A percentile compares a stretch with the other conserved stretches of the same genome.
phyloP scores from a whole-genome alignment of 2,888 invertebrate genomes.

The Tiliacea aurago region DNA sequence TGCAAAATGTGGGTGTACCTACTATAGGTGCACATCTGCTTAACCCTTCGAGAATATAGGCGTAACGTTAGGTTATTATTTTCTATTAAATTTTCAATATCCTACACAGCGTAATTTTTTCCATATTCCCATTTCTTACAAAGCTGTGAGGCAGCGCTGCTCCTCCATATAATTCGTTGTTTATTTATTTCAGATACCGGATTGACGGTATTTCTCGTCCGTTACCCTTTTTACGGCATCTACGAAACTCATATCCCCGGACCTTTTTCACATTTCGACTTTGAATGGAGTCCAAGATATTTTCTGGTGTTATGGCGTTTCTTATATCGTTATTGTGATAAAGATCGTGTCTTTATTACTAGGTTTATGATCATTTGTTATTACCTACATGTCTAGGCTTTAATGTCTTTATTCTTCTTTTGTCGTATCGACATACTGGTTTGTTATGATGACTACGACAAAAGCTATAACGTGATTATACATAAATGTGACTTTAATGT shows the following conservation, averaged over 20 bases:
- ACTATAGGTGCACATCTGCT: background rate
- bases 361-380: conserved; percentile 42
- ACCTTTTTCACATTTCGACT: conserved; percentile 62
- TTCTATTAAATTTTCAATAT: conserved; percentile 39
- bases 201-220: conserved; percentile 57
- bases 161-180: conserved; percentile 55
- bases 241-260: conserved; percentile 66
- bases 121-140: conserved; percentile 22
- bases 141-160: conserved; percentile 42
- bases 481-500: conserved; percentile 13
- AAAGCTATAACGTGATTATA: background rate
- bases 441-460: background rate
- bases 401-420: background rate
- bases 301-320: conserved; percentile 41
- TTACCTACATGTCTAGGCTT: conserved; percentile 33
- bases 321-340: conserved; percentile 41
- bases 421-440: background rate
- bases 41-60: background rate
- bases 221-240: conserved; percentile 72
- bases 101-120: conserved; percentile 13
- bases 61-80: background rate
- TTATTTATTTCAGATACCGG: conserved; percentile 74
- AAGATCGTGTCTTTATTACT: conserved; percentile 42
- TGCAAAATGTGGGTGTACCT: background rate
- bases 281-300: conserved; percentile 56